These are phyloP conservation scores for Struthidea cinerea DNA, from an alignment of 2,113 vertebrate genomes.

Conservation along the genomic window DNA sequence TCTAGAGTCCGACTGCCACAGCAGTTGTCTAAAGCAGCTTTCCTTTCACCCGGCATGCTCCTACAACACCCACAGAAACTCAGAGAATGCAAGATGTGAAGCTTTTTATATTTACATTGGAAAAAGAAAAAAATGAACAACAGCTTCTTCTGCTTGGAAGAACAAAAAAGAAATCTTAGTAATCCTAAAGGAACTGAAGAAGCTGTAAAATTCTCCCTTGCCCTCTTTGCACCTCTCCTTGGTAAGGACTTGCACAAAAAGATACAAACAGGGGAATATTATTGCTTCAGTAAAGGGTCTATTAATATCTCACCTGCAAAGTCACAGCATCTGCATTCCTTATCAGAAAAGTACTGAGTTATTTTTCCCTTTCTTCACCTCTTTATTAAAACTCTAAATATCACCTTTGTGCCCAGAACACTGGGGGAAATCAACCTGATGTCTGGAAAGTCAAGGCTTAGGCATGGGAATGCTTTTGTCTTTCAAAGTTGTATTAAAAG, in stretches of 20 bases:
- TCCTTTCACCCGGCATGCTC: background rate
- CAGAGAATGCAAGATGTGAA: background rate
- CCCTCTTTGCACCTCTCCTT: fast-evolving
- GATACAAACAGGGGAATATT: background rate
- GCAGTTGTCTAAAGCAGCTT: background rate
- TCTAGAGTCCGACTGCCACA: background rate
- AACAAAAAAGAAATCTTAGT: background rate
- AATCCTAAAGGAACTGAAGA: background rate
- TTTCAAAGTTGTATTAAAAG: background rate
- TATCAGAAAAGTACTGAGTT: background rate
- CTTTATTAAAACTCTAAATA: background rate
- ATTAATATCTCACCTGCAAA: background rate
- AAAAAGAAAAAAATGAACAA: background rate
- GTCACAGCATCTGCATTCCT: background rate
- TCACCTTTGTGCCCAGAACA: background rate
- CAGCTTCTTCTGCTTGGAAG: background rate
- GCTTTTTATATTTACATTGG: background rate
- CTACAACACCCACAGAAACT: background rate
- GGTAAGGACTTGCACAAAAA: background rate
- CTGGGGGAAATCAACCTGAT: background rate
- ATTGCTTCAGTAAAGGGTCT: background rate
- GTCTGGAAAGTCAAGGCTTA: background rate
- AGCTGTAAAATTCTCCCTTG: background rate
- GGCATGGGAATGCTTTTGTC: background rate
- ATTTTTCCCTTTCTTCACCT: background rate